Percentiles rank a stretch among this genome's conserved stretches.
Conservation (phyloP, 2,888 invertebrate genomes). For the Drosophila mimica region DNA sequence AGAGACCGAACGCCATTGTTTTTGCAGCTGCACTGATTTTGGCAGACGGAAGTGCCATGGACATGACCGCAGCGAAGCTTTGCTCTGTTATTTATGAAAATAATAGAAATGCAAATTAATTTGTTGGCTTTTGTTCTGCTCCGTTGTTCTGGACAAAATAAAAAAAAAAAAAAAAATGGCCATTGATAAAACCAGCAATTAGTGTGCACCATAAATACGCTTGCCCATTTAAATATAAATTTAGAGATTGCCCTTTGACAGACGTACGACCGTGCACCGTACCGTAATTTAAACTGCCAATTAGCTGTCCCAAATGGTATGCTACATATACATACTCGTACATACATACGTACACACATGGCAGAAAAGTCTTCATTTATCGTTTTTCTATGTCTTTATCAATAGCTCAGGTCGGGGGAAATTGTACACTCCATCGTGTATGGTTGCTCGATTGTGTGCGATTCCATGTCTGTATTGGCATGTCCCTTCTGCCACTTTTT, state of each 20-base stretch:
- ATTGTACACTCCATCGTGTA: constrained; percentile 50
- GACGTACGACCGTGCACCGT: constrained; percentile 14
- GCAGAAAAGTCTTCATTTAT: constrained; percentile 64
- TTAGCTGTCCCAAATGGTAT: constrained; percentile 64
- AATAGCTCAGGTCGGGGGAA: constrained; percentile 41
- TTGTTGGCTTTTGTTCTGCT: constrained; percentile 52
- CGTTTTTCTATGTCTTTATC: constrained; percentile 59
- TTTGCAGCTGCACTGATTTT: constrained; percentile 62
- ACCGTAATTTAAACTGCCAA: constrained; percentile 70
- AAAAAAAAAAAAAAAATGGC: constrained; percentile 11
- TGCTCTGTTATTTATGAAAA: constrained; percentile 76
- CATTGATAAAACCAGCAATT: constrained; percentile 76
- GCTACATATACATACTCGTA: constrained; percentile 23
- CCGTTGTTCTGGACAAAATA: constrained; percentile 42
- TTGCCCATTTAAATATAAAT: constrained; percentile 16
- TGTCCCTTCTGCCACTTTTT: constrained; percentile 41
- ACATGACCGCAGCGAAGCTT: constrained; percentile 38
- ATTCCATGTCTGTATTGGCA: constrained; percentile 26
- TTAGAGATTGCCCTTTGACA: constrained; percentile 43
- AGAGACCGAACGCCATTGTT: constrained; percentile 53
- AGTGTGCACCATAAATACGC: constrained; percentile 28
- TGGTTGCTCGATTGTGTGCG: constrained; percentile 39
- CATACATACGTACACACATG: constrained; percentile 7
- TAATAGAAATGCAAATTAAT: constrained; percentile 79
- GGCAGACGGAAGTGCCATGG: constrained; percentile 45